Conservation (phyloP, 1,140 invertebrate species). For the Ceratina japonica region DNA sequence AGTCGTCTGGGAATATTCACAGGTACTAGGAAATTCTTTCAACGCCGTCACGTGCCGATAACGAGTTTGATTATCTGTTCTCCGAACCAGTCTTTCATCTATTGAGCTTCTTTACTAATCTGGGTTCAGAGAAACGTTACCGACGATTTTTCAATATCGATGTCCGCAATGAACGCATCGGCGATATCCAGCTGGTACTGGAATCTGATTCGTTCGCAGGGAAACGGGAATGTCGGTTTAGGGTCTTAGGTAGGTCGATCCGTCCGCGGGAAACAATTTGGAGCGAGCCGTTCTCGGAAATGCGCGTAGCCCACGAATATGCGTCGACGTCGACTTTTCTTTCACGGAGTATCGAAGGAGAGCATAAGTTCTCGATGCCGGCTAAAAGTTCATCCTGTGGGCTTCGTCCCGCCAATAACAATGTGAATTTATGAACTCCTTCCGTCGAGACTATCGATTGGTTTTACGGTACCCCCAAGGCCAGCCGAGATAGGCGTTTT, state of each 20-base stretch:
- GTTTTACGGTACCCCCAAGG: slow-evolving; percentile 29
- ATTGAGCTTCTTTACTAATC: background rate
- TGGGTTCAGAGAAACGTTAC: background rate
- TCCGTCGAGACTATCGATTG: slow-evolving; percentile 28
- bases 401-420: slow-evolving; percentile 14
- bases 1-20: background rate
- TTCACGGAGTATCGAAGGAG: background rate
- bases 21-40: background rate
- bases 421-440: slow-evolving; percentile 28
- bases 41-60: background rate
- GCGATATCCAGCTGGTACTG: too few relatives aligned
- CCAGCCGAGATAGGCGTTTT: slow-evolving; percentile 8
- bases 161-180: background rate
- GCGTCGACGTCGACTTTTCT: background rate
- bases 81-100: background rate
- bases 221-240: background rate
- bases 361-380: background rate
- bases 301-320: too few relatives aligned
- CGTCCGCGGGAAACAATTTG: background rate
- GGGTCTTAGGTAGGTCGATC: background rate
- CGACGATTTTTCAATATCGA: background rate
- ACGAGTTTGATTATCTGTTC: slow-evolving; percentile 29
- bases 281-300: background rate
- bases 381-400: slow-evolving; percentile 18
- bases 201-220: background rate